Percentiles rank a stretch among this genome's conserved stretches.
Conservation (phyloP, 2,797 vertebrate species). For the Morus bassanus region DNA sequence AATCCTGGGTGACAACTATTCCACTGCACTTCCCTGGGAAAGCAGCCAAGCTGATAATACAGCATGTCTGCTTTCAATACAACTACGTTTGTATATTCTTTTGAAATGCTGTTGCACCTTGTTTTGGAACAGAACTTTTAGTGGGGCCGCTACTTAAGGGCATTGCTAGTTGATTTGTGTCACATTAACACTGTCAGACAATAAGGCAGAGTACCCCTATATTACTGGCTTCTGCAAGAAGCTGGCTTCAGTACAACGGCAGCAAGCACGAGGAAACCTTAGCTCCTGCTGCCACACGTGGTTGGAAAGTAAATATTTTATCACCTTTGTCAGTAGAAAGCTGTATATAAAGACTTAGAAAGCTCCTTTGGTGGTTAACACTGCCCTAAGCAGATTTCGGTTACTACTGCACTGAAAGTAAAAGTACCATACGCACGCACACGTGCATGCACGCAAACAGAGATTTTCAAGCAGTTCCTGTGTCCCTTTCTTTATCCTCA, state of each 20-base stretch:
- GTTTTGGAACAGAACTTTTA: not conserved
- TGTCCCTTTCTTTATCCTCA: not conserved
- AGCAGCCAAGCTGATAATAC: not conserved
- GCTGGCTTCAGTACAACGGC: not conserved
- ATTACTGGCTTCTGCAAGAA: not conserved
- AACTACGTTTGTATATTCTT: not conserved
- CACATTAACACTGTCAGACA: not conserved
- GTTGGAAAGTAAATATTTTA: constrained; percentile 14
- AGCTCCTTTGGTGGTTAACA: not conserved
- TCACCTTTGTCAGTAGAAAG: not conserved
- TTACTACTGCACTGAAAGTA: not conserved
- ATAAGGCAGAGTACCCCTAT: not conserved
- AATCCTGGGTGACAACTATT: not conserved
- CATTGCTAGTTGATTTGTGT: not conserved
- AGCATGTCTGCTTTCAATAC: not conserved
- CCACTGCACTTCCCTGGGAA: not conserved
- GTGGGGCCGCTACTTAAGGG: not conserved
- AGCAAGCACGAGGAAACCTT: not conserved
- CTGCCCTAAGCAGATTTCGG: not conserved
- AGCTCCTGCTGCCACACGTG: not conserved
- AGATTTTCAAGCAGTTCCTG: not conserved
- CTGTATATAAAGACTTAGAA: not conserved
- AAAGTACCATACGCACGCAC: fast-evolving
- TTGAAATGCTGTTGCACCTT: not conserved
- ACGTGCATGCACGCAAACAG: not conserved